Conservation (phyloP, 2,113 vertebrate genomes). For the Hydrochoerus hydrochaeris region DNA sequence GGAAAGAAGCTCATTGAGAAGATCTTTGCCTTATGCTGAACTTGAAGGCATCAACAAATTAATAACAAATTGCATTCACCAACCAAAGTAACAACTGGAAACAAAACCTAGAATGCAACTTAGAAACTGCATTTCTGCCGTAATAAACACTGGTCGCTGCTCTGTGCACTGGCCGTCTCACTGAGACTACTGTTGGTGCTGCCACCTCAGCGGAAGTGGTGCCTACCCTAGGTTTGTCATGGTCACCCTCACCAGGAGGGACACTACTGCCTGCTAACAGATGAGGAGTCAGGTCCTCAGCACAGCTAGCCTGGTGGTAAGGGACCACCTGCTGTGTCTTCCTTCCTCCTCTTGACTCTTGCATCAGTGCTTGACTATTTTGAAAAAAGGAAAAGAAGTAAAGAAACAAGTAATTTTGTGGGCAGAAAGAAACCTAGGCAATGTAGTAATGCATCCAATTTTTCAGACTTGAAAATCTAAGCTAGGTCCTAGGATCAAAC, state of each 20-base stretch:
- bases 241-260: neutral
- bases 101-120: too few species aligned
- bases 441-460: neutral
- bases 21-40: neutral
- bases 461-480: neutral
- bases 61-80: neutral
- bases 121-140: neutral
- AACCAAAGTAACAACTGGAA: neutral
- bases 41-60: neutral
- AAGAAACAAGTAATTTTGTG: neutral
- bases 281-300: neutral
- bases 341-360: neutral
- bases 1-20: neutral
- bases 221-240: neutral
- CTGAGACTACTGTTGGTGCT: fast-evolving
- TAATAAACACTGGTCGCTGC: neutral
- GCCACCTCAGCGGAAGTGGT: too few species aligned
- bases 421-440: neutral
- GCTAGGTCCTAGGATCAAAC: neutral
- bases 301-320: neutral
- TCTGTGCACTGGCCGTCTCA: fast-evolving
- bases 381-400: neutral
- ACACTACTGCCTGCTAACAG: neutral
- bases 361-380: neutral
- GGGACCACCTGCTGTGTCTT: neutral